Evolutionary conservation across 2,113 vertebrate species (phyloP), one percentile per base, ranked within the genome.

Genomic region (Caranx ignobilis): DNA sequence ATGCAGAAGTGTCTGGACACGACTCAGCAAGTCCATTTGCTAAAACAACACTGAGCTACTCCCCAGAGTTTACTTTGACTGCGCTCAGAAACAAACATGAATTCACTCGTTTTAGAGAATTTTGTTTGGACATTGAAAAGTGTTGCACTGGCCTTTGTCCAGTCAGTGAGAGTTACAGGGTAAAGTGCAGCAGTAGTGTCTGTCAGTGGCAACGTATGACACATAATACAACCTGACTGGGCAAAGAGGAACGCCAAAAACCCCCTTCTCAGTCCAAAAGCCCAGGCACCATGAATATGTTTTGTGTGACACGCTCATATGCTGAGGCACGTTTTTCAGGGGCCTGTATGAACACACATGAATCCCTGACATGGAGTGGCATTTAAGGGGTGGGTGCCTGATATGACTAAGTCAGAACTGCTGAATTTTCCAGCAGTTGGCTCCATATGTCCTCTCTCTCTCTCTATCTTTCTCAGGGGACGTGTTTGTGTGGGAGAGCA

Each of bases 21-120:
- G 32, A 84, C 79, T 90, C 89, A 90, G 78, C 59, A 39, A 87
- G 72, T 88, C 87, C 86, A 87, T 91, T 91, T 88, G 71, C 84
- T 89, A 88, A 87, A 89, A 77, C 84, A 91, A 91, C 88, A 88
- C 54, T 47, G 80, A 85, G 75, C 69, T 75, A 13, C 77, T 91
- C 75, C 79, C 77, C 6, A 34, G 80, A 84, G 84, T 76, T 89
- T 80, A 72, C 80, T 88, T 84, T 77, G 45, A 47, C 48, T 66
- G 47, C 73, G 70, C 60, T 56, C 21, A 79, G 79, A 83, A 83
- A 87, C 79, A 88, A 90, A 73, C 67, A 81, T 75, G 63, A 84
- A 75, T 85, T 83, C 79, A 75, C 64, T 82, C 76, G 76, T 77
- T 81, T 79, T 13, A 34, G 52, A 59, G 31, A 75, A 81, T 79